phyloP scores from a whole-genome alignment of 2,797 vertebrate genomes.

The Tolypeutes matacus region DNA sequence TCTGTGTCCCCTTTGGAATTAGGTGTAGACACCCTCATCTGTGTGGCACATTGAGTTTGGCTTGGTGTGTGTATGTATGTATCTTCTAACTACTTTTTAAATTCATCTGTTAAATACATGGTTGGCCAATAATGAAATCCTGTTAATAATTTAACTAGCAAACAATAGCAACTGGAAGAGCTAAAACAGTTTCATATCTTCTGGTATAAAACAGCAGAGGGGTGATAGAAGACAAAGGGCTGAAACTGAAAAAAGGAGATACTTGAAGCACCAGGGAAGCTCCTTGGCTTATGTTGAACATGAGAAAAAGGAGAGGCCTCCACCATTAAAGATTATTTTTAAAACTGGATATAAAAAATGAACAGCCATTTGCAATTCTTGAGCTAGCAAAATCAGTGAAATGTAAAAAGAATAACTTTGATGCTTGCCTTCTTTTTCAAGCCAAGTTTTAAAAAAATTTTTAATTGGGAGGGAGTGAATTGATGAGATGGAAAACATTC shows the following conservation, averaged over 20 bases:
- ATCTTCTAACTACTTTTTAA: too few species aligned
- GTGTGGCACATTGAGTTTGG: neutral
- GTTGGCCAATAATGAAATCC: neutral
- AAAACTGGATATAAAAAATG: neutral
- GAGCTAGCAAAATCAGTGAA: neutral
- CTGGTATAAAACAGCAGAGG: neutral
- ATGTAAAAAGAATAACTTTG: neutral
- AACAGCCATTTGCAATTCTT: neutral
- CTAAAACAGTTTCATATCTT: too few species aligned
- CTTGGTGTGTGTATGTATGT: neutral
- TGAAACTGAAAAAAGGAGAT: neutral
- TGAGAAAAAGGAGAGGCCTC: too few species aligned
- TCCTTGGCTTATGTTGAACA: neutral
- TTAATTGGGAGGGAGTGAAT: too few species aligned
- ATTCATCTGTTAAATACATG: rapidly evolving
- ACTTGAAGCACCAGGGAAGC: neutral
- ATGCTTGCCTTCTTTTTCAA: neutral
- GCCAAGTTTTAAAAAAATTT: too few species aligned
- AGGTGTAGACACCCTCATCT: rapidly evolving
- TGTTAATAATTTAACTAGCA: neutral
- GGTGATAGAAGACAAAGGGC: neutral
- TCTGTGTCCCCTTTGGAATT: neutral
- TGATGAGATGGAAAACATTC: too few species aligned
- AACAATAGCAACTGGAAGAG: neutral
- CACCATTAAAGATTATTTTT: neutral